A percentile compares a stretch with the other conserved stretches of the same genome.
Conservation (phyloP, 2,113 vertebrate genomes). For the Albula glossodonta region DNA sequence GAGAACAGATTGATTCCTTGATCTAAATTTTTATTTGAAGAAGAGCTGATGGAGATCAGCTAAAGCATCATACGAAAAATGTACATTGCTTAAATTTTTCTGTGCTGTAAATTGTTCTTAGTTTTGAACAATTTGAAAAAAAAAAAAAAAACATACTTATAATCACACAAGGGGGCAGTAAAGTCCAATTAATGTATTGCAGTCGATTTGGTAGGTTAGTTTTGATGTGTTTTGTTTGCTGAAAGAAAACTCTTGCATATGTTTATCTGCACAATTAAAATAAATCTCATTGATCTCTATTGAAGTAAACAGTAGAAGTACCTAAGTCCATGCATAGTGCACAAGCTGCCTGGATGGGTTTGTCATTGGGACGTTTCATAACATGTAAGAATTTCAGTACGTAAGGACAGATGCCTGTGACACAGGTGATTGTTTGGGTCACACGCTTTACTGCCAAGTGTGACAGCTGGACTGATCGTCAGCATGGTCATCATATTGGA, state of each 20-base stretch:
- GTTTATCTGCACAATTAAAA: not conserved
- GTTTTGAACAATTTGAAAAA: too few species aligned
- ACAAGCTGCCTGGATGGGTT: not conserved
- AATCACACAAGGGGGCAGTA: slow-evolving; percentile 5
- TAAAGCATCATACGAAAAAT: too few species aligned
- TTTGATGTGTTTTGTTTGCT: not conserved
- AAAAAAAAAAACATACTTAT: not conserved
- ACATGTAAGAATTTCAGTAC: not conserved
- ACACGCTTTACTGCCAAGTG: slow-evolving; percentile 3
- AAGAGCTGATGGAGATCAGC: not conserved
- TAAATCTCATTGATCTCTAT: too few species aligned
- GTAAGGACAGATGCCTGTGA: not conserved
- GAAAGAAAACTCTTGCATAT: not conserved
- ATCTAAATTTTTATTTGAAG: not conserved
- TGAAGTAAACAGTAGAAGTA: not conserved
- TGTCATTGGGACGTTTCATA: not conserved
- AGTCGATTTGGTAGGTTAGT: not conserved
- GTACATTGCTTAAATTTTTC: too few species aligned
- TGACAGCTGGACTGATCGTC: slow-evolving; percentile 10
- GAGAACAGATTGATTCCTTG: slow-evolving; percentile 14
- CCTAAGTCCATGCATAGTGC: not conserved
- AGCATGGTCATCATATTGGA: slow-evolving; percentile 4
- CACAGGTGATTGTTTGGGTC: not conserved
- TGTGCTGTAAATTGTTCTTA: too few species aligned
- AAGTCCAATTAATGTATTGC: not conserved